phyloP scores from a whole-genome alignment of 2,888 invertebrate species.

The Andrena praecox region DNA sequence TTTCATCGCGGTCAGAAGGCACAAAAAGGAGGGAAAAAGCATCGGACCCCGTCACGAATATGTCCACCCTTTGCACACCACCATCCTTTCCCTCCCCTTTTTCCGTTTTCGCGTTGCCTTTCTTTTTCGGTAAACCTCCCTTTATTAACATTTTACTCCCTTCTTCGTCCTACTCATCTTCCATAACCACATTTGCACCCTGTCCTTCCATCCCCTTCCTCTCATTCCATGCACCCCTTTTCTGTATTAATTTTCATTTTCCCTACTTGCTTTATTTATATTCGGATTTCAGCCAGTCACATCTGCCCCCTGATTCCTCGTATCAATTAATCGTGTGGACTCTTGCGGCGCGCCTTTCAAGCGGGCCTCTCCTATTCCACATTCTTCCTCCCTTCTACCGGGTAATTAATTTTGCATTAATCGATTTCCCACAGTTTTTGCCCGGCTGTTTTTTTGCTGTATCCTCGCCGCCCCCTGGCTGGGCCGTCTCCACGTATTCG shows the following conservation, averaged over 20 bases:
- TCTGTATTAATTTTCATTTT: background rate
- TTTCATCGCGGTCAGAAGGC: conserved; percentile 35
- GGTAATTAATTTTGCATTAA: conserved; percentile 20
- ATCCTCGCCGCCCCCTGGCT: conserved; percentile 6
- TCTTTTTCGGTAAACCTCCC: conserved; percentile 3
- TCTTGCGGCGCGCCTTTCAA: background rate
- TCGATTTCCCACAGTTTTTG: background rate
- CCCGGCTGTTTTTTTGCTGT: background rate
- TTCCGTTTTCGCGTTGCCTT: conserved; percentile 3
- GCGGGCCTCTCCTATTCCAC: background rate
- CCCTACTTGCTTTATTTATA: background rate
- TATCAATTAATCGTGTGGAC: background rate
- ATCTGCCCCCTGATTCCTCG: background rate
- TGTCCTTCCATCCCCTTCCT: background rate
- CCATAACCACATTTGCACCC: conserved; percentile 20
- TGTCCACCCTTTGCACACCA: conserved; percentile 8
- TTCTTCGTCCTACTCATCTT: background rate
- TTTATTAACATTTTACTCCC: conserved; percentile 31
- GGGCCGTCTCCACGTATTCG: conserved; percentile 4
- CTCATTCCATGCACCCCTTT: background rate
- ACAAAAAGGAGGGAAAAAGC: conserved; percentile 28
- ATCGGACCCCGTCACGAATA: conserved; percentile 22
- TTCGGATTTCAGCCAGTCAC: background rate
- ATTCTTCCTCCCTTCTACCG: background rate
- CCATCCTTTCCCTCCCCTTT: background rate